phyloP scores from a whole-genome alignment of 1,140 invertebrate genomes.

The Procambarus clarkii region DNA sequence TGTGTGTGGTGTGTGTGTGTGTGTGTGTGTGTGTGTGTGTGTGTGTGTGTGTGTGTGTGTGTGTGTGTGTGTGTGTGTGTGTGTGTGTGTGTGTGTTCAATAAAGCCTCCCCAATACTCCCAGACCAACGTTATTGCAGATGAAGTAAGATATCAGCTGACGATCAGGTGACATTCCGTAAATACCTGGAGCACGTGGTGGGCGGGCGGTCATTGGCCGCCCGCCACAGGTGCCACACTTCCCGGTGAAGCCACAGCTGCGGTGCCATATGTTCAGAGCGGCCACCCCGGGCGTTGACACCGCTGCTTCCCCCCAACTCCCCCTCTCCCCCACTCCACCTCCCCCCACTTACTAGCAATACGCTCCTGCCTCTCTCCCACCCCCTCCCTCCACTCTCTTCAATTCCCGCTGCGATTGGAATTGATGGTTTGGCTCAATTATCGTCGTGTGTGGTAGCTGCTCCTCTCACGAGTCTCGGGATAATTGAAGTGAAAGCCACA shows the following conservation, averaged over 20 bases:
- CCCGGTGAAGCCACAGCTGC: neutral
- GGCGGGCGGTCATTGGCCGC: constrained; percentile 15
- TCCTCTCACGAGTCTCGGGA: neutral
- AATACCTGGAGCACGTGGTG: constrained; percentile 39
- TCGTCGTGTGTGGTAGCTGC: neutral
- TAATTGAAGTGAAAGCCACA: neutral
- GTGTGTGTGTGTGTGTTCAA: neutral
- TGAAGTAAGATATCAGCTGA: neutral
- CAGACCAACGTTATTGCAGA: neutral
- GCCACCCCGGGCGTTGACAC: constrained; percentile 16
- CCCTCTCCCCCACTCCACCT: neutral
- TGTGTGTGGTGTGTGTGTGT: constrained; percentile 41
- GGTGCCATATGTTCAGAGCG: neutral
- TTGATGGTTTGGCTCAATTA: neutral
- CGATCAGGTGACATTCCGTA: neutral
- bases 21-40: constrained; percentile 23
- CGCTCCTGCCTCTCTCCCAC: no score
- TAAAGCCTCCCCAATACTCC: no score
- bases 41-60: neutral
- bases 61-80: neutral
- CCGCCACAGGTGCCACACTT: constrained; percentile 34
- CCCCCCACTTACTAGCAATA: no score
- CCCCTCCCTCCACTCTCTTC: no score
- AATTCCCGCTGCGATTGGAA: no score
- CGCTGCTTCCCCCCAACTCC: neutral